Percentiles rank a stretch among this genome's conserved stretches.
phyloP scores from a whole-genome alignment of 2,797 vertebrate genomes.

The Rhabdophis nuchalis region DNA sequence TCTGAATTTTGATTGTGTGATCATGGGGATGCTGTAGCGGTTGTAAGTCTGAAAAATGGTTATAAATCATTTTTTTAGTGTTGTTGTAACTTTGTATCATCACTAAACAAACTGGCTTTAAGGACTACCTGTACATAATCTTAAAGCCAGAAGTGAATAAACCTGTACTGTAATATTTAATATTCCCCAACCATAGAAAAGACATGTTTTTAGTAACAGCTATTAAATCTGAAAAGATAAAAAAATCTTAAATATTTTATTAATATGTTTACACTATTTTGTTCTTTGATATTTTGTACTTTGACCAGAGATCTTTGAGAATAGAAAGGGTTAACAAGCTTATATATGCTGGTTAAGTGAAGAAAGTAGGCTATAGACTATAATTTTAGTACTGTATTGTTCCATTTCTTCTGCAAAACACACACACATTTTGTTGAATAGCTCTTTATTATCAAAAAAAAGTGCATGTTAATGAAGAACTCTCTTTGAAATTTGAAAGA shows the following conservation, averaged over 20 bases:
- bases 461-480: not conserved
- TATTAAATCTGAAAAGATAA: not conserved
- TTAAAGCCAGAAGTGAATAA: not conserved
- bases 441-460: constrained; percentile 24
- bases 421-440: not conserved
- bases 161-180: not conserved
- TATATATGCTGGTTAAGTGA: not conserved
- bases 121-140: not conserved
- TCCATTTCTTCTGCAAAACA: not conserved
- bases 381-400: not conserved
- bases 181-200: not conserved
- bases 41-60: not conserved
- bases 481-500: not conserved
- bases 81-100: not conserved
- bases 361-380: not conserved
- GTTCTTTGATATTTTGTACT: not conserved
- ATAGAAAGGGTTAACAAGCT: not conserved
- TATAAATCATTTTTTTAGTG: not conserved
- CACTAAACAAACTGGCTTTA: not conserved
- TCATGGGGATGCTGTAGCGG: not conserved
- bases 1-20: not conserved
- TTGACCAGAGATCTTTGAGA: not conserved
- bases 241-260: not conserved
- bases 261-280: not conserved
- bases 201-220: not conserved